These are phyloP conservation scores for Acrocyrtus sp. DNA, from an alignment of 2,888 invertebrate species.

Conservation along the genomic window DNA sequence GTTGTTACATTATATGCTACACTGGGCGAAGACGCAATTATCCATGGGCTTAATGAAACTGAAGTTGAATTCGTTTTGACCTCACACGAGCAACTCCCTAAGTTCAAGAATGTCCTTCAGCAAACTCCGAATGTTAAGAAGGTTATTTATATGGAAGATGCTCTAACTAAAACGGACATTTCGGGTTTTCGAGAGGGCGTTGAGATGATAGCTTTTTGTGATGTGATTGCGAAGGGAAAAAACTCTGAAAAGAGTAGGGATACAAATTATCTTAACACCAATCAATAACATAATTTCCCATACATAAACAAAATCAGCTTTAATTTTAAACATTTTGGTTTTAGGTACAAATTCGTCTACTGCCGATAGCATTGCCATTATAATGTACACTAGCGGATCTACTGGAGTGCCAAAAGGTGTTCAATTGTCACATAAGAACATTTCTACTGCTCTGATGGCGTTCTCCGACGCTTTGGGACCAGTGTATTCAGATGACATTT, in stretches of 20 bases:
- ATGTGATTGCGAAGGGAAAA: constrained; percentile 73
- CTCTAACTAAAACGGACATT: constrained; percentile 77
- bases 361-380: constrained; percentile 86
- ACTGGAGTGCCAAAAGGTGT: constrained; percentile 96
- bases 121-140: constrained; percentile 81
- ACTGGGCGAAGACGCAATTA: constrained; percentile 94
- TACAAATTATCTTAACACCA: too few species aligned
- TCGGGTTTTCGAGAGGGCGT: constrained; percentile 80
- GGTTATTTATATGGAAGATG: constrained; percentile 89
- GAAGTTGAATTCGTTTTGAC: constrained; percentile 94
- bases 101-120: constrained; percentile 82
- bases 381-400: constrained; percentile 99
- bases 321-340: constrained; percentile 51
- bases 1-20: constrained; percentile 98
- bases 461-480: constrained; percentile 80
- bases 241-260: constrained; percentile 58
- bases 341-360: constrained; percentile 74
- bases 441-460: constrained; percentile 81
- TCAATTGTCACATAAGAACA: constrained; percentile 82
- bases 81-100: constrained; percentile 89
- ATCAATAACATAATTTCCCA: constrained; percentile 20
- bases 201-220: constrained; percentile 78
- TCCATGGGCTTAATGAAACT: constrained; percentile 96
- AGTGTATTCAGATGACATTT: constrained; percentile 76
- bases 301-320: constrained; percentile 7